Evolutionary conservation across 2,113 vertebrate genomes (phyloP).

Genomic region (Leptodactylus fuscus): DNA sequence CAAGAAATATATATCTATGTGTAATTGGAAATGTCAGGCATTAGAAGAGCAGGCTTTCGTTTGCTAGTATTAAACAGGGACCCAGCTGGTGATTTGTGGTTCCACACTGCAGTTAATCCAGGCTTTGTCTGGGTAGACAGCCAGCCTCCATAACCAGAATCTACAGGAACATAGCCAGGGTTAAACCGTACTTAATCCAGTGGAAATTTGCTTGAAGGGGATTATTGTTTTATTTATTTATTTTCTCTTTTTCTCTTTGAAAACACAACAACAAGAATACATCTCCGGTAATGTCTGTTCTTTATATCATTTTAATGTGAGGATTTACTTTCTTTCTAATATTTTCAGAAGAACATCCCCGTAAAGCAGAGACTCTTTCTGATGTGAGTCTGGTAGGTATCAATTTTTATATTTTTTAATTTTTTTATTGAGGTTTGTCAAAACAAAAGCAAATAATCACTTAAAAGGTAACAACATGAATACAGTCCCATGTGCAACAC

Average conservation of each 20-base stretch:
- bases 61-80: slow-evolving; percentile 58
- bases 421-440: no score
- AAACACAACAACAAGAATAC: slow-evolving; percentile 1
- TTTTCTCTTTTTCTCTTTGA: slow-evolving; percentile 25
- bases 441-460: no score
- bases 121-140: slow-evolving; percentile 60
- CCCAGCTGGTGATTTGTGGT: slow-evolving; percentile 60
- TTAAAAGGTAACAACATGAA: no score
- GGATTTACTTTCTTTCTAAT: no score
- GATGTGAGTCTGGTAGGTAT: no score
- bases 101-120: slow-evolving; percentile 57
- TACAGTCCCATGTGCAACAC: no score
- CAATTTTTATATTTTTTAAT: no score
- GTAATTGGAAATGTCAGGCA: slow-evolving; percentile 59
- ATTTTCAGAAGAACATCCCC: no score
- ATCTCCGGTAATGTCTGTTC: slow-evolving; percentile 6
- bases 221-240: slow-evolving; percentile 54
- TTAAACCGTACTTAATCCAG: slow-evolving; percentile 59
- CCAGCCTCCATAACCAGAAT: slow-evolving; percentile 58
- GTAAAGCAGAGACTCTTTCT: no score
- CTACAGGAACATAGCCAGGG: slow-evolving; percentile 53
- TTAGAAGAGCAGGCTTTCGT: slow-evolving; percentile 56
- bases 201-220: slow-evolving; percentile 60
- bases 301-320: no score
- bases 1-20: slow-evolving; percentile 48